Percentiles rank a stretch among this genome's conserved stretches.
phyloP scores from a whole-genome alignment of 2,113 vertebrate genomes.

The Triplophysa rosa region DNA sequence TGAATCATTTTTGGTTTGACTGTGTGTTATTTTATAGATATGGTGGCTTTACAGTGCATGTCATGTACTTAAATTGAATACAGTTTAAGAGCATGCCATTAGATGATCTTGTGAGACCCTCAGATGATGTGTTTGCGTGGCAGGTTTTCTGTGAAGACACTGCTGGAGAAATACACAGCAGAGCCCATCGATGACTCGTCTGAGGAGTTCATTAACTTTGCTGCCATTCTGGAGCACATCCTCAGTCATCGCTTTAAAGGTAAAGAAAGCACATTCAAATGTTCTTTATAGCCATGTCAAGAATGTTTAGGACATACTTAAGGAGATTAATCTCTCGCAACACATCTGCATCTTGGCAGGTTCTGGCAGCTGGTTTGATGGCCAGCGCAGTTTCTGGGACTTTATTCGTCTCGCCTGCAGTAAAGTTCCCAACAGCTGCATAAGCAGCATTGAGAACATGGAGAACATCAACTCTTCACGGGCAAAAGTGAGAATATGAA shows the following conservation, averaged over 20 bases:
- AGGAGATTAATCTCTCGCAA: background rate
- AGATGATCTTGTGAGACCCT: too few relatives aligned
- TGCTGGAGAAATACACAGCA: conserved; percentile 91
- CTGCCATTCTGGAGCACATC: conserved; percentile 94
- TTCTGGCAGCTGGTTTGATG: conserved; percentile 92
- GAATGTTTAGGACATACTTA: background rate
- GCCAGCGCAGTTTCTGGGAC: conserved; percentile 95
- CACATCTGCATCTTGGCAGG: conserved; percentile 66
- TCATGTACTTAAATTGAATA: too few relatives aligned
- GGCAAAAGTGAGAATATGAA: conserved; percentile 81
- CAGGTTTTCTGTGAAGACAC: conserved; percentile 93
- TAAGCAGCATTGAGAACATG: conserved; percentile 97
- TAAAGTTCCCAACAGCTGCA: conserved; percentile 94
- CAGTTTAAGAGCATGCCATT: too few relatives aligned
- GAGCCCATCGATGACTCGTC: conserved; percentile 96
- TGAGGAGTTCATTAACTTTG: conserved; percentile 95
- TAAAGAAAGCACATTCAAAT: conserved; percentile 42
- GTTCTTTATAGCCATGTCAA: background rate
- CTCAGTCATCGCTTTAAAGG: conserved; percentile 96
- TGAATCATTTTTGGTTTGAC: too few relatives aligned
- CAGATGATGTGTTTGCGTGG: background rate
- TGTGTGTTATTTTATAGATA: too few relatives aligned
- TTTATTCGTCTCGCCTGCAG: conserved; percentile 91
- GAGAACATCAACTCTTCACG: conserved; percentile 92
- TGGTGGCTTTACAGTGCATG: too few relatives aligned